Base-by-base conservation (phyloP, 2,113 vertebrate genomes). In the Tetrax tetrax region DNA sequence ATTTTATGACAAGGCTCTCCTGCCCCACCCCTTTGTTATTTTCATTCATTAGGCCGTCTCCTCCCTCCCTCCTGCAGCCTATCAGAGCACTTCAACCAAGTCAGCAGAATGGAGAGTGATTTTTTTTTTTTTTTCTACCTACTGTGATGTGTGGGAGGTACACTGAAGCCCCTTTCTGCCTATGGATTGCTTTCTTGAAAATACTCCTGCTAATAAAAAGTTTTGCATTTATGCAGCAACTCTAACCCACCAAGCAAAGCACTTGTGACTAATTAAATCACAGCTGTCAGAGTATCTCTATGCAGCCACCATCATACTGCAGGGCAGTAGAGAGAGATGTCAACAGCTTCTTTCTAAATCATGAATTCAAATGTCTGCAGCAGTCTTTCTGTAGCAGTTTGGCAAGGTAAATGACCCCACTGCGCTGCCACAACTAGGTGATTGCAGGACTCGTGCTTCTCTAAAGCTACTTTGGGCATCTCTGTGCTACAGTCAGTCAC, bases 31-130 rank as follows among this genome's bases (percentile, higher is more conserved):
- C 95, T 90, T 90, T 47, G 50, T 90, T 86, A 91, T 78, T 92
- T 50, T 47, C 78, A 94, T 83, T 89, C 83, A 92, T 93, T 88
- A 95, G 47, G 63, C 59, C 90, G 70, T 90, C 79, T 63, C 95
- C 95, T 97, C 96, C 95, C 91, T 77, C 47, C 80, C 90, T 97
- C 90, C 79, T 91, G 82, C 76, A 90, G 70, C 91, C 91, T 86
- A 83, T 96, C 95, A 92, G 72, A 83, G 64, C 37, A 65, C 65
- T 64, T 83, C 70, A 75, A 17, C 43, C 92, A 83, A 95, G 87
- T 96, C 96, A 96, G 96, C 92, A 96, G 51, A 89, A 88, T 2
- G 2, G 69, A 51, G 59, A 87, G 12, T 1, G 1, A 47, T 79
- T 85, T 48, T 22, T 43, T 41, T 41, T 41, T 41, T 41, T 43